Base-by-base conservation (phyloP, 2,888 invertebrate genomes). In the Drosophila buzzatii region DNA sequence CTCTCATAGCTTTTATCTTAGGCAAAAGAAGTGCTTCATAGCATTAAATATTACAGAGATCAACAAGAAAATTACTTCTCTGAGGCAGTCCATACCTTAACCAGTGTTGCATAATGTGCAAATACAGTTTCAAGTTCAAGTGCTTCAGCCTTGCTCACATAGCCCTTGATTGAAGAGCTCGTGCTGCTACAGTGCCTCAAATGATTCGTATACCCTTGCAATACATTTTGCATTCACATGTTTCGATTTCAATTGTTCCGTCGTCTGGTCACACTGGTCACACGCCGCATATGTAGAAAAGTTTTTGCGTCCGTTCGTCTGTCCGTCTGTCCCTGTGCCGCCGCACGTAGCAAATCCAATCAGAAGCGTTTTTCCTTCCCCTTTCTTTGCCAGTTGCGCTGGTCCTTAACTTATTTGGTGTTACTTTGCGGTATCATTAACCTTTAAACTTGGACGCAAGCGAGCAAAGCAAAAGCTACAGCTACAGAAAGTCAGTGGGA, bases 351-450 rank as follows among this genome's bases (percentile, higher is more conserved):
- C 85, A 85, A 85, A 87, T 85, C 80, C 87, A 85, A 87, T 87
- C 85, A 87, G 70, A 71, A 61, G 75, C 81, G 81, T 61, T 76
- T 81, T 81, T 72, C 70, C 69, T 66, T 68, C 67, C 68, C 58
- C 69, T 53, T 56, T 63, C 62, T 12, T 41, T 55, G 45, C 45
- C 45, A 23, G 16, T 45, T 45, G 45, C 45, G 62, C 57, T 58
- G 69, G 66, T 72, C 64, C 85, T 82, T 87, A 87, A 85, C 88
- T 82, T 87, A 77, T 85, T 82, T 87, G 88, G 88, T 87, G 81
- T 81, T 81, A 81, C 81, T 81, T 81, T 81, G 81, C 73, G 88
- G 85, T 85, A 85, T 85, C 88, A 85, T 85, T 85, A 87, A 85
- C 85, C 88, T 85, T 85, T 87, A 85, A 85, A 85, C 85, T 87